Base-by-base conservation (phyloP, 2,113 vertebrate species). In the Elachura formosa region DNA sequence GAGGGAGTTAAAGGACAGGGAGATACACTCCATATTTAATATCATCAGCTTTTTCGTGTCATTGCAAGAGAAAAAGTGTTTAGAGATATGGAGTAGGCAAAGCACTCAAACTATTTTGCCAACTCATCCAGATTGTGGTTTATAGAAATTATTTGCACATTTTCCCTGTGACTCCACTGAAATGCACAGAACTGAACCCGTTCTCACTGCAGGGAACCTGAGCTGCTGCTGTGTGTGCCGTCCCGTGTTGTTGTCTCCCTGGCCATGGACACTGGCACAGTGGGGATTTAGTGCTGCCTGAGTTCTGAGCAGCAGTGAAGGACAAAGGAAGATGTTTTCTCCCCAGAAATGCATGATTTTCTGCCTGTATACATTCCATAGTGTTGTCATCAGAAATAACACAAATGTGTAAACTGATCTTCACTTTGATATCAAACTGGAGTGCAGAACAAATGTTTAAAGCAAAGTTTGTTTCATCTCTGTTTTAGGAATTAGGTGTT, bases 21-120 rank as follows among this genome's bases (percentile, higher is more conserved):
- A 54, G 79, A 77, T 67, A 59, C 40, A 56, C 45, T 93, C 80
- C 77, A 55, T 72, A 91, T 92, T 96, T 91, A 81, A 83, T 84
- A 93, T 95, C 55, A 86, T 71, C 72, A 86, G 31, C 59, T 94
- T 87, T 56, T 74, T 77, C 62, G 0, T 90, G 80, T 68, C 72
- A 41, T 79, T 84, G 71, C 73, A 84, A 52, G 46, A 88, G 72
- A 45, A 90, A 56, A 87, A 76, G 10, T 36, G 41, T 81, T 94
- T 49, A 49, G 75, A 40, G 80, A 62, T 33, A 48, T 0, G 0
- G 36, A 84, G 24, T 19, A 69, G 21, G 77, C 36, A 62, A 93
- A 94, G 41, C 41, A 78, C 51, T 52, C 52, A 49, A 83, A 84
- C 75, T 78, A 77, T 26, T 54, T 81, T 93, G 77, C 78, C 68